Conservation (phyloP, 2,113 vertebrate genomes). For the Hyaena hyaena region DNA sequence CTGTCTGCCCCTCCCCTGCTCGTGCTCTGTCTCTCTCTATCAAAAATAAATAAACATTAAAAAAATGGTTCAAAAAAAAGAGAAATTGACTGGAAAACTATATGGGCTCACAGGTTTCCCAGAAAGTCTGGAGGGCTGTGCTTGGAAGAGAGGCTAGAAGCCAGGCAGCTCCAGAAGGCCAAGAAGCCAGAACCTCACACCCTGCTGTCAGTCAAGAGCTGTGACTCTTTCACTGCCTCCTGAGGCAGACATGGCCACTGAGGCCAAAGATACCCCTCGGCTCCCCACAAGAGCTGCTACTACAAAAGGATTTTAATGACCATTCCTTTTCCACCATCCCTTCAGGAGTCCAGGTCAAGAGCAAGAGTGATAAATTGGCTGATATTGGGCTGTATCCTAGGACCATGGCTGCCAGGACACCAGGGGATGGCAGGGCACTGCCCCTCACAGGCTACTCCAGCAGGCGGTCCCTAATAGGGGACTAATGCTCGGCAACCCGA, state of each 20-base stretch:
- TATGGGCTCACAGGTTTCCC: neutral
- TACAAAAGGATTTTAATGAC: neutral
- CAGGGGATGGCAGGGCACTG: neutral
- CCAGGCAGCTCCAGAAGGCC: too few species aligned
- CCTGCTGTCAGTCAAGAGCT: neutral
- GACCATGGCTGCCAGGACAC: neutral
- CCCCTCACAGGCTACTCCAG: fast-evolving
- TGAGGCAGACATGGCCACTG: neutral
- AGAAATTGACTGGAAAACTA: neutral
- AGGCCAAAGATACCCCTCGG: neutral
- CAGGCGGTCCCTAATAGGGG: neutral
- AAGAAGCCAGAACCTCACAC: too few species aligned
- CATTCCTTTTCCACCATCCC: neutral
- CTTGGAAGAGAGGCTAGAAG: neutral
- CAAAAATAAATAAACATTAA: too few species aligned
- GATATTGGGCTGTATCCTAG: neutral
- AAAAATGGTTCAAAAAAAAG: neutral
- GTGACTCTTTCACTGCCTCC: neutral
- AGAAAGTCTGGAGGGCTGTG: neutral
- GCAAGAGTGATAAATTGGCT: neutral
- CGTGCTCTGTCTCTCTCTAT: too few species aligned
- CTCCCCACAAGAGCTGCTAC: neutral
- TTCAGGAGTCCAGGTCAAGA: neutral
- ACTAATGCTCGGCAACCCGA: neutral
- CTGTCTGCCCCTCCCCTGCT: too few species aligned